These are phyloP conservation scores for Rhimphoctona megacephalus DNA, from an alignment of 2,888 invertebrate species.

Conservation along the genomic window DNA sequence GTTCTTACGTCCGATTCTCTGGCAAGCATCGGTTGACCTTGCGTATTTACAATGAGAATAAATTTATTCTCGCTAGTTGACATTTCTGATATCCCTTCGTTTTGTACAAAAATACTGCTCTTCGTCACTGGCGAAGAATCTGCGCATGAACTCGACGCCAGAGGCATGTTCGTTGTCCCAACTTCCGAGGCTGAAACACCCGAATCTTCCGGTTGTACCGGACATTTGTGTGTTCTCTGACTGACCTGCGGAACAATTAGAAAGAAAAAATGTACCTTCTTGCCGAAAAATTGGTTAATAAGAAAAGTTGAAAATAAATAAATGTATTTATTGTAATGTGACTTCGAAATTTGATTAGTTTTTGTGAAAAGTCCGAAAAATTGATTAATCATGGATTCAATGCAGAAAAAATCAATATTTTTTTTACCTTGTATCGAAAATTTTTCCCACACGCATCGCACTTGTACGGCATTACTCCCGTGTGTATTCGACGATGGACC, in stretches of 20 bases:
- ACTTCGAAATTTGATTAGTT: background rate
- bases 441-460: slow-evolving; percentile 92
- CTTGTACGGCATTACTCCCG: slow-evolving; percentile 94
- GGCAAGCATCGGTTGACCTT: slow-evolving; percentile 80
- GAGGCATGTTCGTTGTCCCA: slow-evolving; percentile 39
- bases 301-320: background rate
- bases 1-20: slow-evolving; percentile 74
- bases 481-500: slow-evolving; percentile 93
- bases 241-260: slow-evolving; percentile 87
- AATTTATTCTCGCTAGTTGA: slow-evolving; percentile 78
- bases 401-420: background rate
- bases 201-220: slow-evolving; percentile 87
- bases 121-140: slow-evolving; percentile 29
- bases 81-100: slow-evolving; percentile 58
- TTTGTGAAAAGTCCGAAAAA: background rate
- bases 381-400: background rate
- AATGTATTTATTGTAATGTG: too few species aligned
- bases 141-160: slow-evolving; percentile 78
- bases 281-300: slow-evolving; percentile 9
- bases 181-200: slow-evolving; percentile 84
- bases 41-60: slow-evolving; percentile 78
- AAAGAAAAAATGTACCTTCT: slow-evolving; percentile 2
- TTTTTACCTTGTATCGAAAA: slow-evolving; percentile 92
- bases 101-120: slow-evolving; percentile 59
- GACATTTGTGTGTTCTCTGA: slow-evolving; percentile 93